Base-by-base conservation (phyloP, 2,113 vertebrate genomes). In the Caranx ignobilis region DNA sequence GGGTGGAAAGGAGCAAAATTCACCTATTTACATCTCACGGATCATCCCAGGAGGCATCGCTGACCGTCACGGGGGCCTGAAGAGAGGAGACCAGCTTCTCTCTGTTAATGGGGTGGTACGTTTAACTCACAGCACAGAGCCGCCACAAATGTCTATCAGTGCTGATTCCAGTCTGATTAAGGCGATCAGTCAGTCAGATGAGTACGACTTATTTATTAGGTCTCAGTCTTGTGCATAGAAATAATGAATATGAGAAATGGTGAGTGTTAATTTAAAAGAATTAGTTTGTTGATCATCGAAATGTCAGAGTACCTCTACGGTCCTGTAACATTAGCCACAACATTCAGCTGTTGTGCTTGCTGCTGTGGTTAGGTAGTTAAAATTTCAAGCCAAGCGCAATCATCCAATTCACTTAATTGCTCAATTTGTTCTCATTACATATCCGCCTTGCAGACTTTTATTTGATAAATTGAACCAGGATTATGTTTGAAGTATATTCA, bases 1-100 rank as follows among this genome's bases (percentile, higher is more conserved):
- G 98, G 98, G 98, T 64, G 98, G 98, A 82, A 99, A 99, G 94
- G 98, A 99, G 84, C 98, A 99, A 89, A 99, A 99, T 86, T 99
- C 98, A 2, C 98, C 98, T 0, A 99, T 99, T 84, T 99, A 99
- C 82, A 99, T 99, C 90, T 99, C 98, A 8, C 96, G 98, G 56
- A 99, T 99, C 89, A 99, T 99, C 89, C 98, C 98, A 18, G 98
- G 96, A 31, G 98, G 98, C 41, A 98, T 99, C 56, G 98, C 98
- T 61, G 98, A 99, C 88, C 95, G 98, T 21, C 98, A 99, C 0
- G 97, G 98, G 31, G 97, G 97, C 57, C 95, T 99, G 78, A 99
- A 99, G 91, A 96, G 98, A 71, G 98, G 98, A 67, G 98, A 99
- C 92, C 98, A 99, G 83, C 96, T 99, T 59, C 97, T 99, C 9